Base-by-base conservation (phyloP, 2,888 invertebrate genomes). In the Sinohyriopsis cumingii region DNA sequence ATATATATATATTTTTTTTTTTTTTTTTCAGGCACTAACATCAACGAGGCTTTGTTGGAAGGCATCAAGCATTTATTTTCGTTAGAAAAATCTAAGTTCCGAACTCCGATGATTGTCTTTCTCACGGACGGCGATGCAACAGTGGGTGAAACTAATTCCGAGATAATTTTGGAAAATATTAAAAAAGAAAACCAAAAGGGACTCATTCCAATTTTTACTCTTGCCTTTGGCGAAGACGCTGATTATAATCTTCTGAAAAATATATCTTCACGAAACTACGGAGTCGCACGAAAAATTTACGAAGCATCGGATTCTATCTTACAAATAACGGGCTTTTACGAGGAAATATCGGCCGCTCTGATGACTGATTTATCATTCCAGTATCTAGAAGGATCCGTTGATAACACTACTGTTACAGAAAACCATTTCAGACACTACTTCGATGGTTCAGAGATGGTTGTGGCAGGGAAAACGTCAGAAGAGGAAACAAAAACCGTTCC, bases 201-300 rank as follows among this genome's bases (percentile, higher is more conserved):
- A 3, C 3, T 28, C 28, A 74, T 81, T n/a, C 78, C 84, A 0
- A 71, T 85, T 18, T 83, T 81, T 66, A 76, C 78, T 18, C 72
- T 85, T 15, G 83, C 82, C 1, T 85, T 85, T 66, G 85, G 85
- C 19, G 54, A 65, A 53, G 68, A 75, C 24, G 83, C 83, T 19
- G 85, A 85, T 65, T 84, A 76, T 65, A 74, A 80, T n/a, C 65
- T 85, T 25, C 74, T 81, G 6, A 83, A 82, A 68, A 80, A 70
- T 62, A 55, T 83, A 19, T 74, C 94, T 0, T 89, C 93, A n/a
- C 92, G 92, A 71, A 94, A 94, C 89, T 91, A 91, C 55, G 95
- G 94, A 5, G 93, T 94, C 88, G 93, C 93, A 82, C 91, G 94
- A 4, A 93, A 93, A 87, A 94, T 95, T 78, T 94, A 94, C 89